Percentiles rank a stretch among this genome's conserved stretches.
Evolutionary conservation across 2,888 invertebrate species (phyloP).

Genomic region (Drosophila sordidapex): DNA sequence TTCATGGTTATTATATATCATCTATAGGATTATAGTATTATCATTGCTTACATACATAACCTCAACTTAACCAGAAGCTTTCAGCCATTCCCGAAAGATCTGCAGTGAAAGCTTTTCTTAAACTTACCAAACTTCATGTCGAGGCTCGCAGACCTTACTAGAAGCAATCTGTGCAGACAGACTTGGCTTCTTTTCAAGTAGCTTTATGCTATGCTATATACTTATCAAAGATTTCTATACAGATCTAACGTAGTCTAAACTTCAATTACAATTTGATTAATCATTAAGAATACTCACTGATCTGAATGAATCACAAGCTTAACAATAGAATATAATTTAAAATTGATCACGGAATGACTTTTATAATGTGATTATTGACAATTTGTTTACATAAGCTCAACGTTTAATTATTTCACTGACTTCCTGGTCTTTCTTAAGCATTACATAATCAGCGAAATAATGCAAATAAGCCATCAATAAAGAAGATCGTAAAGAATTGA

Average conservation of each 20-base stretch:
- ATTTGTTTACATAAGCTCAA: constrained; percentile 42
- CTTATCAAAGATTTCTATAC: not conserved
- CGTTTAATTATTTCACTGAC: constrained; percentile 29
- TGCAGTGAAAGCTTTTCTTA: constrained; percentile 41
- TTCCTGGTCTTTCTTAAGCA: constrained; percentile 41
- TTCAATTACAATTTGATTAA: constrained; percentile 6
- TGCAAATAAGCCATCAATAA: constrained; percentile 8
- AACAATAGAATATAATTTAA: constrained; percentile 23
- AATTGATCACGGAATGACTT: constrained; percentile 28
- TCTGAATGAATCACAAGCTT: constrained; percentile 14
- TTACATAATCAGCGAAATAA: constrained; percentile 45
- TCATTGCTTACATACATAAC: not conserved
- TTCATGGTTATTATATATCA: not conserved
- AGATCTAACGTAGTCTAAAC: constrained; percentile 1
- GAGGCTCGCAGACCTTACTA: constrained; percentile 7
- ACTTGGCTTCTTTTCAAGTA: not conserved
- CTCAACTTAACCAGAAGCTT: not conserved
- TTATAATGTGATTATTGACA: constrained; percentile 48
- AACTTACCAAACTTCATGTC: constrained; percentile 13
- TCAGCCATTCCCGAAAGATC: constrained; percentile 58
- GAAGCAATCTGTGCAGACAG: constrained; percentile 3
- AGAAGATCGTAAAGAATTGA: not conserved
- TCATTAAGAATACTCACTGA: constrained; percentile 15
- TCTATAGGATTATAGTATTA: not conserved
- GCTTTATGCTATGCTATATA: not conserved